phyloP scores from a whole-genome alignment of 2,888 invertebrate species.

The Drosophila anceps region DNA sequence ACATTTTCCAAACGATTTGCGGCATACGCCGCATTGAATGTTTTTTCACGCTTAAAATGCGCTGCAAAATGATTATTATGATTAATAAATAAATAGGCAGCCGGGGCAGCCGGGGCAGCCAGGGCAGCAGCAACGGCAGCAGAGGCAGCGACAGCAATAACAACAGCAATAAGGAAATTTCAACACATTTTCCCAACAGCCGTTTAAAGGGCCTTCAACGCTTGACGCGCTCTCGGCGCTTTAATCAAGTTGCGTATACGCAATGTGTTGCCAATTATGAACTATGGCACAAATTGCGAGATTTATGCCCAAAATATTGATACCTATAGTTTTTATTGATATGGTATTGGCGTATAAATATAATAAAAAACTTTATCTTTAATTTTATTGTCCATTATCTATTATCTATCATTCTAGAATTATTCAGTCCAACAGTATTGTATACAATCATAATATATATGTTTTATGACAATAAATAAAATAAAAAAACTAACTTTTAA shows the following conservation, averaged over 20 bases:
- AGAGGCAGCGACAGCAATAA: neutral
- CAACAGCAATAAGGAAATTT: constrained; percentile 24
- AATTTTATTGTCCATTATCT: neutral
- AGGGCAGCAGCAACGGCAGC: constrained; percentile 5
- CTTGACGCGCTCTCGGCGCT: constrained; percentile 49
- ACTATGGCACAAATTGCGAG: constrained; percentile 45
- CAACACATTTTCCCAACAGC: constrained; percentile 47
- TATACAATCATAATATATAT: too few relatives aligned
- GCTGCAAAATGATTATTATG: constrained; percentile 80
- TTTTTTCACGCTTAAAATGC: constrained; percentile 78
- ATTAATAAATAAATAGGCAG: constrained; percentile 77
- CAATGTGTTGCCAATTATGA: constrained; percentile 67
- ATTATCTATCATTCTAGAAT: too few relatives aligned
- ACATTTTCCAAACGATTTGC: constrained; percentile 78
- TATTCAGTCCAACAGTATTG: too few relatives aligned
- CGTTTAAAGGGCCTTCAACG: constrained; percentile 47
- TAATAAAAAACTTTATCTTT: neutral
- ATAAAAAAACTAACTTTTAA: too few relatives aligned
- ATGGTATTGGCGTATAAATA: neutral
- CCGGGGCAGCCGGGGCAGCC: constrained; percentile 1
- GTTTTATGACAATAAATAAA: too few relatives aligned
- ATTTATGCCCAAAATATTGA: neutral
- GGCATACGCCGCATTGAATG: constrained; percentile 80
- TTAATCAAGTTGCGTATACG: constrained; percentile 73
- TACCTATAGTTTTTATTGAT: neutral